Base-by-base conservation (phyloP, 2,797 vertebrate species). In the Trematomus bernacchii region DNA sequence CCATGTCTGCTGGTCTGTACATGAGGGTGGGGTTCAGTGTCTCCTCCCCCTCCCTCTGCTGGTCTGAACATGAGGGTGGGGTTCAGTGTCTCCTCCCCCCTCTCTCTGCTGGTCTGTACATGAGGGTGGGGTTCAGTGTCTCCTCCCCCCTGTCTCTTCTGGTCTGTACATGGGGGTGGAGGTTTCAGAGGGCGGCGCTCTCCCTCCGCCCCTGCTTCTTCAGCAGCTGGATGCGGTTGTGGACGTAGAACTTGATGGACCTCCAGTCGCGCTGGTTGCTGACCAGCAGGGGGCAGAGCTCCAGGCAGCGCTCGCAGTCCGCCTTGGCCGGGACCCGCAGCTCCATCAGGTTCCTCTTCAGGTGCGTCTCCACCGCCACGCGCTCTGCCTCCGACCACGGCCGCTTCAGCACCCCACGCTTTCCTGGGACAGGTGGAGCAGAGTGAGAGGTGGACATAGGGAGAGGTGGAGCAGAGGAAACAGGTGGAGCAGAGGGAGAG, bases 211-310 rank as follows among this genome's bases (percentile, higher is more conserved):
- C 93, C 82, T 95, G 95, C 89, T 96, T 96, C 88, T 94, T 96
- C 54, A 96, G 93, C 71, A 96, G 92, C 86, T 96, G 95, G 76
- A 96, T 96, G 80, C 95, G 95, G 87, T 96, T 96, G 93, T 96
- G 95, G 67, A 95, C 95, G 42, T 96, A 96, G 82, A 96, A 96
- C 87, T 96, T 96, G 87, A 96, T 95, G 1, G 95, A 90, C 63
- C 95, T 88, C 95, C 95, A 96, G 93, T 96, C 95, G 14, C 95
- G 90, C 73, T 95, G 94, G 87, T 96, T 96, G 90, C 92, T 93
- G 77, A 94, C 95, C 78, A 96, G 89, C 79, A 96, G 86, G 5
- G 95, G 95, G 83, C 95, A 96, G 84, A 93, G 95, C 84, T 95
- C 94, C 23, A 96, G 86, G 82, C 95, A 96, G 59, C 95, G 94